Base-by-base conservation (phyloP, 2,113 vertebrate genomes). In the Anas platyrhynchos region DNA sequence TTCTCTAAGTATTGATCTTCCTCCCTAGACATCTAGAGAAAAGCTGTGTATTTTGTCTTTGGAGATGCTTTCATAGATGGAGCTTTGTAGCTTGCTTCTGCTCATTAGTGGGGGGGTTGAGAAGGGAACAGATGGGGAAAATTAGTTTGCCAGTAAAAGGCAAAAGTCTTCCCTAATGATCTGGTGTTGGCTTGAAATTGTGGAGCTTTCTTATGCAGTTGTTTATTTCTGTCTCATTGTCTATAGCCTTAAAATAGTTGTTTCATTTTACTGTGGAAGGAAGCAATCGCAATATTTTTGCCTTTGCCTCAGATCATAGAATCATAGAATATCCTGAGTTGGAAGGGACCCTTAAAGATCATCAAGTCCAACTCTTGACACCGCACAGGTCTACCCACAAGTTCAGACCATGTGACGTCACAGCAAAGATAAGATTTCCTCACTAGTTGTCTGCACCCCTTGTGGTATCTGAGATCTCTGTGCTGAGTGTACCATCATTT, bases 281-380 rank as follows among this genome's bases (percentile, higher is more conserved):
- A 88, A 93, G 44, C 43, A 74, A 88, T 91, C 55, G 90, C 73
- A 91, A 76, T 95, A 91, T 66, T 92, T 92, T 84, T 94, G 63
- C 59, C 78, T 87, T 87, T 85, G 18, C 27, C 73, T 89, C 26
- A 62, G 21, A 41, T 41, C 34, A 34, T 34, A 34, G 34, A 34
- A 34, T 34, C 34, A 34, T 34, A 34, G 34, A 34, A 34, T 34
- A 34, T 34, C 34, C 34, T 34, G 34, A 34, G 34, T 34, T 34
- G 34, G 34, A 34, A 34, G 34, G 34, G 34, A 34, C 34, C 34
- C 34, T 34, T 34, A 34, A 34, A 7, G 34, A 34, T 34, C 34
- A 34, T 34, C 34, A 34, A 34, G 34, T 34, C 34, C 34, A 34
- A 34, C 34, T 34, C 34, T 34, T 34, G 34, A 34, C 34, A 34